phyloP scores from a whole-genome alignment of 2,113 vertebrate species.

The Callospermophilus lateralis region DNA sequence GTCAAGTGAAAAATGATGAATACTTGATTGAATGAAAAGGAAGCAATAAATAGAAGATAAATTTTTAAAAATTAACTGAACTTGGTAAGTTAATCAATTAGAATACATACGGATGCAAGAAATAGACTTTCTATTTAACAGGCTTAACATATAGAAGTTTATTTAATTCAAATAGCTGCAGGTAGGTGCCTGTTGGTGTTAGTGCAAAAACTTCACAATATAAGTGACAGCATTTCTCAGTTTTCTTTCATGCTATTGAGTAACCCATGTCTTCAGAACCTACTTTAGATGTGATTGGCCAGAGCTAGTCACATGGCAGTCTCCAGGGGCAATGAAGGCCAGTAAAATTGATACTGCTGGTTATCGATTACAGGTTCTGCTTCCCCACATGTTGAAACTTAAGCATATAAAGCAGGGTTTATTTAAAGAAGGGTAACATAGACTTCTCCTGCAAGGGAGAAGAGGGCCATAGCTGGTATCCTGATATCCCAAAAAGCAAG shows the following conservation, averaged over 20 bases:
- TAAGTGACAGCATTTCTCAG: not conserved
- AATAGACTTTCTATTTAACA: slow-evolving; percentile 24
- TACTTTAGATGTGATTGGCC: not conserved
- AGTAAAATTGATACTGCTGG: not conserved
- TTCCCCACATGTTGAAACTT: too few relatives aligned
- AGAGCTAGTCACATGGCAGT: not conserved
- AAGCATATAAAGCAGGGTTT: too few relatives aligned
- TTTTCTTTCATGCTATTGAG: not conserved
- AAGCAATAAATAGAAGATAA: slow-evolving; percentile 55
- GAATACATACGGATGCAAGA: slow-evolving; percentile 38
- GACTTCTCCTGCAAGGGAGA: too few relatives aligned
- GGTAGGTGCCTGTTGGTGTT: not conserved
- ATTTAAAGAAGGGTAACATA: too few relatives aligned
- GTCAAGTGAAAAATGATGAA: slow-evolving; percentile 61
- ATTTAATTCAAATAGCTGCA: not conserved
- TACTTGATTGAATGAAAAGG: slow-evolving; percentile 49
- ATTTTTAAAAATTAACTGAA: slow-evolving; percentile 55
- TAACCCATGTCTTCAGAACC: not conserved
- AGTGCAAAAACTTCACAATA: not conserved
- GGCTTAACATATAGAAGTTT: not conserved
- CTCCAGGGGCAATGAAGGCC: not conserved
- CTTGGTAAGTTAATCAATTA: slow-evolving; percentile 51
- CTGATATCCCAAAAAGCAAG: too few relatives aligned
- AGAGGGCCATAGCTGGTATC: too few relatives aligned
- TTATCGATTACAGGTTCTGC: too few relatives aligned